Evolutionary conservation across 2,888 invertebrate genomes (phyloP), one percentile per base, ranked within the genome.

Genomic region (Dichetophora obliterata): DNA sequence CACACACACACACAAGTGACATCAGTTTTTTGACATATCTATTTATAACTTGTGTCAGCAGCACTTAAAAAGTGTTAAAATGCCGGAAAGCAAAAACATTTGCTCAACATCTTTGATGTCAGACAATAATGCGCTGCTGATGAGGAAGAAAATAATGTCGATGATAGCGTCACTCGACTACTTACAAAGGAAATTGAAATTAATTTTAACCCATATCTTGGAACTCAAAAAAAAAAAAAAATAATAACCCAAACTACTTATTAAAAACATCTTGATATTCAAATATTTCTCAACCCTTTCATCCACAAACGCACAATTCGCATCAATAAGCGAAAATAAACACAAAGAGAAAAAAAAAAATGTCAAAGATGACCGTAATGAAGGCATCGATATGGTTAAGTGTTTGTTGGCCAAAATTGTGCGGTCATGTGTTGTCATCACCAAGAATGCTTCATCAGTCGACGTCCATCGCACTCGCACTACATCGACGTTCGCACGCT

Each of bases 331-430:
- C 24, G 11, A 24, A 24, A 24, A 19, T 22, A 24, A 16, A 19
- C 19, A 22, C 54, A 27, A 27, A 59, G 24, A 27, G 24, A 8
- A 11, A 27, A 59, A 59, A 22, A 43, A 43, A 43, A 37, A 5
- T 50, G 48, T 27, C 68, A 50, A 68, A 50, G 68, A 22, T 68
- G 68, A 48, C 68, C 68, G 27, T 50, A 68, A 68, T 68, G 68
- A 68, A 68, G 68, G 50, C 68, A 68, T 68, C 68, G 68, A 48
- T 24, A 50, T 31, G 2, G 24, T 27, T 68, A 68, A 68, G 68
- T 68, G 68, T 68, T 50, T 48, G 11, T 68, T 48, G 24, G 48
- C 68, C 68, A 50, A 68, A 68, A 68, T 50, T 50, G 19, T 50
- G 68, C 16, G 68, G 68, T 65, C 63, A 19, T 34, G 34, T 34